Percentiles rank a stretch among this genome's conserved stretches.
Conservation (phyloP, 2,888 invertebrate genomes). For the Hydraecia micacea region DNA sequence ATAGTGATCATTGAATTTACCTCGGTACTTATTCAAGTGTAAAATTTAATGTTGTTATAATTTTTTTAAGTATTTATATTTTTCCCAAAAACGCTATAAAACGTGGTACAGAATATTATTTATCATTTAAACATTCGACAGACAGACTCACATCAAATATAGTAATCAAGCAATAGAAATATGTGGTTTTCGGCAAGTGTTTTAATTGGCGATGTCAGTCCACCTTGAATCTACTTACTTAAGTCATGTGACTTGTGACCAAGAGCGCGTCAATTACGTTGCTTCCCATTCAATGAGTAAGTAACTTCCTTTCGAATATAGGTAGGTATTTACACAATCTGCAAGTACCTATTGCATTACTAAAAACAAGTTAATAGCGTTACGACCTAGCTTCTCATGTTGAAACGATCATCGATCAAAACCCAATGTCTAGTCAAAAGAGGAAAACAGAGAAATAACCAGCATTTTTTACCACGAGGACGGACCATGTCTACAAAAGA, state of each 20-base stretch:
- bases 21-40: not conserved
- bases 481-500: constrained; percentile 4
- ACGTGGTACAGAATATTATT: not conserved
- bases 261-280: constrained; percentile 40
- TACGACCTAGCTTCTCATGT: constrained; percentile 13
- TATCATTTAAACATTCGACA: not conserved
- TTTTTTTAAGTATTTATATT: not conserved
- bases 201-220: constrained; percentile 61
- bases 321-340: constrained; percentile 9
- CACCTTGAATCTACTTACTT: constrained; percentile 73
- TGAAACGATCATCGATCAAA: constrained; percentile 30
- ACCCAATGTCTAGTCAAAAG: not conserved
- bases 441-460: constrained; percentile 25
- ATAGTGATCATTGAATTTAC: constrained; percentile 15
- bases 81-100: not conserved
- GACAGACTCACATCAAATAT: constrained; percentile 6
- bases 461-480: constrained; percentile 22
- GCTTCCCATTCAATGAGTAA: constrained; percentile 53
- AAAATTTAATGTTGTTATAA: not conserved
- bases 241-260: constrained; percentile 75
- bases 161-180: constrained; percentile 29
- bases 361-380: constrained; percentile 20
- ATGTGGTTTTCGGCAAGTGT: constrained; percentile 47
- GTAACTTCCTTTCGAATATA: constrained; percentile 43
- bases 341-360: constrained; percentile 15